These are phyloP conservation scores for Choloepus hoffmanni DNA, from an alignment of 2,113 vertebrate genomes.

Conservation along the genomic window DNA sequence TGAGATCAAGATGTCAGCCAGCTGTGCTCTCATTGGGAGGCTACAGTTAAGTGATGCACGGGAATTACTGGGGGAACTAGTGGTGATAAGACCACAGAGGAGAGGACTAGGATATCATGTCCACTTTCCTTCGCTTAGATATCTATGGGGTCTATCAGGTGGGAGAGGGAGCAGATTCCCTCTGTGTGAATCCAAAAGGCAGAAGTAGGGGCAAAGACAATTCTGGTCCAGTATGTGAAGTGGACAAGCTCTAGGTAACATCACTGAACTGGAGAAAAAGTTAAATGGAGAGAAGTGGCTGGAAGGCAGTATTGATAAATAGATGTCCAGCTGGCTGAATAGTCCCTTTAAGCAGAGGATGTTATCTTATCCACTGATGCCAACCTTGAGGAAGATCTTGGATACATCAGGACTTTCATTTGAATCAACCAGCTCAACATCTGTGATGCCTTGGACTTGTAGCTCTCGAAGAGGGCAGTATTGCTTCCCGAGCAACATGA, in stretches of 20 bases:
- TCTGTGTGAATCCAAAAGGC: not conserved
- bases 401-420: not conserved
- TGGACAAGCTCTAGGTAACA: not conserved
- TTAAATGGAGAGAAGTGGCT: not conserved
- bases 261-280: not conserved
- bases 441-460: not conserved
- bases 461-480: not conserved
- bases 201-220: not conserved
- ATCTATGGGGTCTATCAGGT: not conserved
- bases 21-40: not conserved
- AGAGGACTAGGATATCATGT: rapidly evolving
- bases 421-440: not conserved
- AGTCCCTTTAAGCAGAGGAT: not conserved
- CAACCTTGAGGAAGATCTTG: not conserved
- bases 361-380: rapidly evolving
- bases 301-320: not conserved
- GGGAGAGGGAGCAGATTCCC: not conserved
- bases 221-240: not conserved
- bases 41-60: not conserved
- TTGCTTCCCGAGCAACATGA: not conserved
- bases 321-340: not conserved
- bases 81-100: not conserved
- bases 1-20: not conserved
- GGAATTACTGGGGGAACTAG: too few relatives aligned
- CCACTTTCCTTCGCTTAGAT: not conserved